Evolutionary conservation across 1,140 invertebrate genomes (phyloP).

Genomic region (Leptoteleia sp.): DNA sequence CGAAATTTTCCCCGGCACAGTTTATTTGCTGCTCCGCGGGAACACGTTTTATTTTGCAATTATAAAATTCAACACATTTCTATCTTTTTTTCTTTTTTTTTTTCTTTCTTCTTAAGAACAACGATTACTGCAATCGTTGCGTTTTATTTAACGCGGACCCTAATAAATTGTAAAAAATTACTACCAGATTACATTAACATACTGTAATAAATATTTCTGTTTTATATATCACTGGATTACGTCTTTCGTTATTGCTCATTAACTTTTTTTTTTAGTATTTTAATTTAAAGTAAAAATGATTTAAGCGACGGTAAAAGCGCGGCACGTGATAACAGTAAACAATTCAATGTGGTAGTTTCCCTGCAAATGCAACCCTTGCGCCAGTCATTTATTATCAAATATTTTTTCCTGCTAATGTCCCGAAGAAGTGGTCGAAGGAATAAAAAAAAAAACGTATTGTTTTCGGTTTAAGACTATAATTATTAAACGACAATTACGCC

Average conservation of each 20-base stretch:
- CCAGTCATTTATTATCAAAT: constrained; percentile 44
- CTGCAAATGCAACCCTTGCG: constrained; percentile 24
- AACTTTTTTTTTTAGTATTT: constrained; percentile 48
- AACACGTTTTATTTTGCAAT: background rate
- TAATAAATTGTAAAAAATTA: constrained; percentile 16
- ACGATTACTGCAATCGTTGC: too few relatives aligned
- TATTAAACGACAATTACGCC: constrained; percentile 16
- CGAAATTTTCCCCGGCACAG: constrained; percentile 1
- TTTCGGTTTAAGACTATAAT: constrained; percentile 29
- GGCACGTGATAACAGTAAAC: constrained; percentile 44
- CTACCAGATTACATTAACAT: background rate
- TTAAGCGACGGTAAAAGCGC: constrained; percentile 39
- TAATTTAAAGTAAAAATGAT: constrained; percentile 52
- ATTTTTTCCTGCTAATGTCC: constrained; percentile 36
- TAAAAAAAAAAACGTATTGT: constrained; percentile 30
- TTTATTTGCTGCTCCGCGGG: constrained; percentile 4
- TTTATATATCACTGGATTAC: constrained; percentile 16
- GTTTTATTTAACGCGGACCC: too few relatives aligned
- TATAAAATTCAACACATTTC: too few relatives aligned
- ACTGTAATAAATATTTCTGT: constrained; percentile 7
- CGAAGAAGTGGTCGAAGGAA: constrained; percentile 17
- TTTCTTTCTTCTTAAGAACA: too few relatives aligned
- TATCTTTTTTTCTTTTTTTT: too few relatives aligned
- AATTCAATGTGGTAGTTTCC: constrained; percentile 30
- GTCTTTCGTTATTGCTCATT: constrained; percentile 39